Conservation (phyloP, 2,797 vertebrate species). For the Poecilia gillii region DNA sequence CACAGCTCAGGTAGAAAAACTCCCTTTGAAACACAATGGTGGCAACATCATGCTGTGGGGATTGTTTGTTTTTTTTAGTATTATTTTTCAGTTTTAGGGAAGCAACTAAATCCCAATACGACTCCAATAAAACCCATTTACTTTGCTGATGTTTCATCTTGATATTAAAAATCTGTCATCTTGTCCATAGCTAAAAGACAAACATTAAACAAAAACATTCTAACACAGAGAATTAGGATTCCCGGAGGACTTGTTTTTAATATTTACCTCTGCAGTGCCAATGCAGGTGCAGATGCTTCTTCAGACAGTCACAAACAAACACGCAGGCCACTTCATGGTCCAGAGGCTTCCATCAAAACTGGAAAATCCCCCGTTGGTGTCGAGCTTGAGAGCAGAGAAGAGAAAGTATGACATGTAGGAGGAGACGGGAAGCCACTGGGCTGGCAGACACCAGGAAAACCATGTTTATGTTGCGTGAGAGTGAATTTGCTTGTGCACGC, state of each 20-base stretch:
- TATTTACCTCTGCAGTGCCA: not conserved
- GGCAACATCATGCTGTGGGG: not conserved
- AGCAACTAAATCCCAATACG: not conserved
- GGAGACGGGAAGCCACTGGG: constrained; percentile 34
- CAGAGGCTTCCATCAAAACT: constrained; percentile 55
- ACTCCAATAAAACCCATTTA: not conserved
- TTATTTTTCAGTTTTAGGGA: not conserved
- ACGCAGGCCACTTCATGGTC: constrained; percentile 20
- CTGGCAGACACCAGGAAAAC: constrained; percentile 55
- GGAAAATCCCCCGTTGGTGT: constrained; percentile 59
- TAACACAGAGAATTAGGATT: constrained; percentile 24
- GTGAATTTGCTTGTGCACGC: constrained; percentile 51
- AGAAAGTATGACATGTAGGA: constrained; percentile 21
- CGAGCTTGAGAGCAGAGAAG: constrained; percentile 21
- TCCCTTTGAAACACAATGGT: not conserved
- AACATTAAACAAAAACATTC: constrained; percentile 42
- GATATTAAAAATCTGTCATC: constrained; percentile 34
- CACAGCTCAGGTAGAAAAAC: not conserved
- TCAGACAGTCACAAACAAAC: constrained; percentile 14
- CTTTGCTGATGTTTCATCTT: not conserved
- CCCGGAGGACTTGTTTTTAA: constrained; percentile 5
- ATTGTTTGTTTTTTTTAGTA: not conserved
- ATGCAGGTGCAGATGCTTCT: constrained; percentile 6
- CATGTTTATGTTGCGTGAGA: constrained; percentile 58
- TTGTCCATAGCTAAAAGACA: constrained; percentile 34